A percentile compares a stretch with the other conserved stretches of the same genome.
phyloP scores from a whole-genome alignment of 2,797 vertebrate genomes.

The Rhyacichthys aspro region DNA sequence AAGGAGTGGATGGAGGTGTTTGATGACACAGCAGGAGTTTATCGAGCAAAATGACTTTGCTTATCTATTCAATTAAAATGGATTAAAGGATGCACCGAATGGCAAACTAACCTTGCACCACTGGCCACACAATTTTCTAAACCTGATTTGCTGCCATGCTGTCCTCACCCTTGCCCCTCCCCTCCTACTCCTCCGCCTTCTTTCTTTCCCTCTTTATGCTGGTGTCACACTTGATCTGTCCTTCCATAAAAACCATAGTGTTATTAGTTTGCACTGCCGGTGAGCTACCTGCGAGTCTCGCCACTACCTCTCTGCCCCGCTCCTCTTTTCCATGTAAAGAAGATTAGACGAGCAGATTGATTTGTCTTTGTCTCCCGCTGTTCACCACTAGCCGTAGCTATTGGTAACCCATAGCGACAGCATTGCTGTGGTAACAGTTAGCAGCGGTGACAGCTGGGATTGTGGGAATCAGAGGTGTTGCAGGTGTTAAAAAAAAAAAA shows the following conservation, averaged over 20 bases:
- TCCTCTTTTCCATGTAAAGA: slow-evolving; percentile 58
- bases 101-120: slow-evolving; percentile 61
- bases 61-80: slow-evolving; percentile 75
- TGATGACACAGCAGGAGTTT: slow-evolving; percentile 67
- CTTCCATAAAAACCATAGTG: slow-evolving; percentile 48
- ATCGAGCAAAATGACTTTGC: slow-evolving; percentile 68
- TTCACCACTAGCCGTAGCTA: slow-evolving; percentile 45
- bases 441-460: slow-evolving; percentile 62
- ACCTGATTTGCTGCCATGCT: slow-evolving; percentile 38
- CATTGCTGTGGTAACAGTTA: slow-evolving; percentile 71
- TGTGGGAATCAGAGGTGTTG: slow-evolving; percentile 60
- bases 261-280: slow-evolving; percentile 47
- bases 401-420: slow-evolving; percentile 74
- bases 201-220: slow-evolving; percentile 41
- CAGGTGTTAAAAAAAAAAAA: slow-evolving; percentile 16
- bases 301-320: slow-evolving; percentile 31
- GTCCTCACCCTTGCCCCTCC: slow-evolving; percentile 33
- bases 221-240: slow-evolving; percentile 60
- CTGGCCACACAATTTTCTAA: slow-evolving; percentile 54
- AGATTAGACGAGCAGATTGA: slow-evolving; percentile 69
- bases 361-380: slow-evolving; percentile 70
- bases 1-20: slow-evolving; percentile 39
- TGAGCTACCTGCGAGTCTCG: slow-evolving; percentile 41
- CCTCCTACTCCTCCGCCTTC: slow-evolving; percentile 20
- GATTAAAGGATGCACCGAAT: slow-evolving; percentile 64